Percentiles rank a stretch among this genome's conserved stretches.
Conservation (phyloP, 1,140 invertebrate genomes). For the Lepidurus apus region DNA sequence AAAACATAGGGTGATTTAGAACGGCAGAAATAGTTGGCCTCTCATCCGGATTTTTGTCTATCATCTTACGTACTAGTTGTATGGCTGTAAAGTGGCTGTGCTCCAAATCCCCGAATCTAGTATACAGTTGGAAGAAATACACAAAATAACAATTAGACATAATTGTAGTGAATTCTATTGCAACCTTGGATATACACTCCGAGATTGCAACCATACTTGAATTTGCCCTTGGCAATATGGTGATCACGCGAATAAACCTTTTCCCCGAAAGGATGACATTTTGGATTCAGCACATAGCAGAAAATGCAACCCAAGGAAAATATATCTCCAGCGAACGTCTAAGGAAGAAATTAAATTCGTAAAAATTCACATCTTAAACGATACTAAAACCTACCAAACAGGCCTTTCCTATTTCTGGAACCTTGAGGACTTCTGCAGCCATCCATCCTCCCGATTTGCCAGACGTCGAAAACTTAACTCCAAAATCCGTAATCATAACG, state of each 20-base stretch:
- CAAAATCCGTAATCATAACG: slow-evolving; percentile 98
- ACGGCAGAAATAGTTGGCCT: slow-evolving; percentile 74
- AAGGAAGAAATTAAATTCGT: slow-evolving; percentile 46
- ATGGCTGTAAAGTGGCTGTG: slow-evolving; percentile 46
- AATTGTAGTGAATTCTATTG: no score
- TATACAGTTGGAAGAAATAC: neutral
- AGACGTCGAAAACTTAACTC: slow-evolving; percentile 88
- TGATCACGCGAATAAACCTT: slow-evolving; percentile 75
- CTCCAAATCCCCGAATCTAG: neutral
- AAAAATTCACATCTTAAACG: slow-evolving; percentile 29
- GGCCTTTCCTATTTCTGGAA: slow-evolving; percentile 59
- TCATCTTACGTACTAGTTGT: slow-evolving; percentile 77
- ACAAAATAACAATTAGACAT: no score
- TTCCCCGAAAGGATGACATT: slow-evolving; percentile 91
- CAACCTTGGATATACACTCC: no score
- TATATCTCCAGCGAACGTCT: slow-evolving; percentile 90
- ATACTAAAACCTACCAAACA: slow-evolving; percentile 12
- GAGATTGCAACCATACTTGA: no score
- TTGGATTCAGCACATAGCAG: slow-evolving; percentile 88
- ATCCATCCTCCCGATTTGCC: slow-evolving; percentile 85
- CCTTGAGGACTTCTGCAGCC: slow-evolving; percentile 95
- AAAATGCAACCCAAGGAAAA: slow-evolving; percentile 97
- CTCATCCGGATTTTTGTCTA: slow-evolving; percentile 59
- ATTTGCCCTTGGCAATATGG: slow-evolving; percentile 59
- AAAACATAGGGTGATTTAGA: slow-evolving; percentile 87